These are phyloP conservation scores for Philotrypesis tridentata DNA, from an alignment of 1,140 invertebrate species.

Conservation along the genomic window DNA sequence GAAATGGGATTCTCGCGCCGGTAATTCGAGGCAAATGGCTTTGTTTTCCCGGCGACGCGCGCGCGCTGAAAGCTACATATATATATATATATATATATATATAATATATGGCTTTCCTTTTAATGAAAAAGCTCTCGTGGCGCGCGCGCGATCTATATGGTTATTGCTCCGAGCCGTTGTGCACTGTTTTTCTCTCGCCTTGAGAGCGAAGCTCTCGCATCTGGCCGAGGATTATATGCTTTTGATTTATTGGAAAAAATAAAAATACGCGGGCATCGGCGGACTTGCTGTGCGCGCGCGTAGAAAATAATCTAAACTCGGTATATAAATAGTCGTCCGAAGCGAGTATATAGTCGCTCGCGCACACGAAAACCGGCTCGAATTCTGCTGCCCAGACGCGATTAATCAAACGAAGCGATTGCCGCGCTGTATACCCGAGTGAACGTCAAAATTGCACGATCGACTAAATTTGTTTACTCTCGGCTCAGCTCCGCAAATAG, in stretches of 20 bases:
- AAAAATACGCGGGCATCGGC: neutral
- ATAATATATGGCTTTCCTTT: neutral
- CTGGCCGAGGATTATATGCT: no score
- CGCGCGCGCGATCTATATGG: no score
- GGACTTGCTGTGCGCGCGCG: no score
- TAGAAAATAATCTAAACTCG: neutral
- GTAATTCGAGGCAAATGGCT: neutral
- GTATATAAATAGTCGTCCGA: neutral
- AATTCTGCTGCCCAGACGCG: neutral
- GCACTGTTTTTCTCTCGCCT: no score
- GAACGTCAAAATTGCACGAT: slow-evolving; percentile 5
- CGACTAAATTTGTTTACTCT: slow-evolving; percentile 7
- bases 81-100: no score
- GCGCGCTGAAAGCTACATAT: no score
- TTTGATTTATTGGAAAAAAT: neutral
- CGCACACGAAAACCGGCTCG: no score
- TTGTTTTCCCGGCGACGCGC: neutral
- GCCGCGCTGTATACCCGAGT: no score
- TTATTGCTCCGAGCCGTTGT: neutral
- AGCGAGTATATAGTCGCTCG: no score
- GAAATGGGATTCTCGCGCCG: neutral
- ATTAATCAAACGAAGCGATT: slow-evolving; percentile 13
- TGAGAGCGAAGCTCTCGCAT: no score
- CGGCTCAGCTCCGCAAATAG: neutral
- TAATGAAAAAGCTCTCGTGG: neutral